These are phyloP conservation scores for Muricea muricata DNA, from an alignment of 92 coral and sea anemone species.

Conservation along the genomic window DNA sequence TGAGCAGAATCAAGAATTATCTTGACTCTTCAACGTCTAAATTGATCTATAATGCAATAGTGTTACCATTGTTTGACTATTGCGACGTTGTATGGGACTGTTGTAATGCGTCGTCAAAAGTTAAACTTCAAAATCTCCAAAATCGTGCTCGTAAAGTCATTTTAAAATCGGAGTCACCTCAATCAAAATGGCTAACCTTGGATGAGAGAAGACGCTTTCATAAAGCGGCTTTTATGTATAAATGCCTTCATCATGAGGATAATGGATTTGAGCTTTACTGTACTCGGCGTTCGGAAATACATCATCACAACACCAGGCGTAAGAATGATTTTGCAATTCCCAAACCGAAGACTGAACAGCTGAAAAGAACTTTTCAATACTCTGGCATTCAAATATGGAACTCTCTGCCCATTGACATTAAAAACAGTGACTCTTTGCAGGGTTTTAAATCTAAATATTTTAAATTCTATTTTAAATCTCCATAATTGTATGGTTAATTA, in stretches of 20 bases:
- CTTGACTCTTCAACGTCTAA: neutral
- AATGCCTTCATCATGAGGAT: neutral
- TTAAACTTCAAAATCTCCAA: constrained; percentile 28
- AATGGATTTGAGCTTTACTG: constrained; percentile 1
- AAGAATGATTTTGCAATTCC: constrained; percentile 12
- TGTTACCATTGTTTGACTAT: constrained; percentile 12
- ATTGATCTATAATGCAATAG: constrained; percentile 2
- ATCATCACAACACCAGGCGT: constrained; percentile 9
- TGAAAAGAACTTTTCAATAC: neutral
- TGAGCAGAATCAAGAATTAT: neutral
- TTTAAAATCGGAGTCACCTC: neutral
- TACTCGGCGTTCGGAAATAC: neutral
- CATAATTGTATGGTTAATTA: no score
- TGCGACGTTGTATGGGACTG: neutral
- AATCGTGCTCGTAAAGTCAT: neutral
- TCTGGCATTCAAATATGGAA: neutral
- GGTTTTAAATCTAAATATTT: no score
- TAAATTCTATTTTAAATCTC: no score
- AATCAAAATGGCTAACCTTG: neutral
- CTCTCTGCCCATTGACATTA: neutral
- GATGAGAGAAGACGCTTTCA: constrained; percentile 13
- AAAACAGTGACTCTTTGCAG: neutral
- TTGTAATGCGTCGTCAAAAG: neutral
- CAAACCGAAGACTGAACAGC: constrained; percentile 30
- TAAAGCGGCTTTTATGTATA: constrained; percentile 23